A percentile compares a stretch with the other conserved stretches of the same genome.
Evolutionary conservation across 2,888 invertebrate species (phyloP).

Genomic region (Tachina fera): DNA sequence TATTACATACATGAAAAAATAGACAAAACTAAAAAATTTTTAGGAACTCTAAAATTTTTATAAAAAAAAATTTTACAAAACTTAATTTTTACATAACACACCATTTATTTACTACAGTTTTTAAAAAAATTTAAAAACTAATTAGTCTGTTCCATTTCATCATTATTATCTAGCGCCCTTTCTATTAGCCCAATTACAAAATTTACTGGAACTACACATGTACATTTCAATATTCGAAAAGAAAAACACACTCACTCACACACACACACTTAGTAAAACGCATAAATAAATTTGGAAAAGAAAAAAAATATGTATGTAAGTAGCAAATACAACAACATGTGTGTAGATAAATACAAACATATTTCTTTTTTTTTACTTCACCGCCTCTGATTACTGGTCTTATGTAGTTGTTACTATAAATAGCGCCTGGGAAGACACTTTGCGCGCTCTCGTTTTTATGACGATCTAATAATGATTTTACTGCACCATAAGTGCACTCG

Average conservation of each 20-base stretch:
- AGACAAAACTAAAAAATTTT: background rate
- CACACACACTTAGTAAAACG: conserved; percentile 54
- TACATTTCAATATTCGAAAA: conserved; percentile 29
- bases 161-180: conserved; percentile 13
- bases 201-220: conserved; percentile 21
- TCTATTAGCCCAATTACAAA: conserved; percentile 56
- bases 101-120: conserved; percentile 14
- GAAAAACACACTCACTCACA: conserved; percentile 6
- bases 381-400: no score
- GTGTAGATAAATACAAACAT: background rate
- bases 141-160: conserved; percentile 7
- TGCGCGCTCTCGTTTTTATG: conserved; percentile 72
- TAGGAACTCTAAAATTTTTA: no score
- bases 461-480: conserved; percentile 74
- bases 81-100: conserved; percentile 25
- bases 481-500: conserved; percentile 59
- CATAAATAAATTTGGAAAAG: conserved; percentile 42
- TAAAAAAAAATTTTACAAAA: background rate
- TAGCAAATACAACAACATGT: background rate
- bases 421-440: conserved; percentile 80
- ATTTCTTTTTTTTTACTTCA: background rate
- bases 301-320: conserved; percentile 9
- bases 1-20: no score
- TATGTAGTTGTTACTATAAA: conserved; percentile 74
- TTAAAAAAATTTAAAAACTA: conserved; percentile 24